phyloP scores from a whole-genome alignment of 2,888 invertebrate species.

The Plemyria rubiginata region DNA sequence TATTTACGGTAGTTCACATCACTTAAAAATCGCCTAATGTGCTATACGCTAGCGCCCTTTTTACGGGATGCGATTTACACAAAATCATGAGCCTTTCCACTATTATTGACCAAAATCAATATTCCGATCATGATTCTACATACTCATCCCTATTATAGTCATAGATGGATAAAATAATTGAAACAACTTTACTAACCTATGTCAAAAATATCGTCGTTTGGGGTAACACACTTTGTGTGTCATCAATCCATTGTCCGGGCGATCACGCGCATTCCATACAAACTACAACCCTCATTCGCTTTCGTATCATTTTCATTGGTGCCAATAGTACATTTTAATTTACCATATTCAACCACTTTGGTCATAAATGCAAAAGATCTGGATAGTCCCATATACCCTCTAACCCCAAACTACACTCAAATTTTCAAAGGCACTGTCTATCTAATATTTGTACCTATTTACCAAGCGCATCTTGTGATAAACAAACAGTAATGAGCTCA shows the following conservation, averaged over 20 bases:
- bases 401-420: constrained; percentile 7
- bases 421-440: constrained; percentile 32
- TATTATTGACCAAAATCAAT: background rate
- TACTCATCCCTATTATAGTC: background rate
- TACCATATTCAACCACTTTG: constrained; percentile 15
- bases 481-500: constrained; percentile 1
- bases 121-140: background rate
- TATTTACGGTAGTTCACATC: background rate
- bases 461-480: constrained; percentile 13
- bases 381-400: constrained; percentile 8
- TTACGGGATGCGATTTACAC: background rate
- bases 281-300: background rate
- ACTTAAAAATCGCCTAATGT: background rate
- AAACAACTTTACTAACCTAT: background rate
- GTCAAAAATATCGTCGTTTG: background rate
- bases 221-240: background rate
- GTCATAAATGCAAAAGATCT: constrained; percentile 31
- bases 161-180: background rate
- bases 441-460: constrained; percentile 16
- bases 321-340: constrained; percentile 5
- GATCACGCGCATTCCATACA: background rate
- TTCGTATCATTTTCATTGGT: constrained; percentile 20
- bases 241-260: background rate
- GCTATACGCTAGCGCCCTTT: no score
- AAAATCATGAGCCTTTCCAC: background rate